A percentile compares a stretch with the other conserved stretches of the same genome.
Evolutionary conservation across 1,140 invertebrate genomes (phyloP).

Genomic region (Armadillidium nasatum): DNA sequence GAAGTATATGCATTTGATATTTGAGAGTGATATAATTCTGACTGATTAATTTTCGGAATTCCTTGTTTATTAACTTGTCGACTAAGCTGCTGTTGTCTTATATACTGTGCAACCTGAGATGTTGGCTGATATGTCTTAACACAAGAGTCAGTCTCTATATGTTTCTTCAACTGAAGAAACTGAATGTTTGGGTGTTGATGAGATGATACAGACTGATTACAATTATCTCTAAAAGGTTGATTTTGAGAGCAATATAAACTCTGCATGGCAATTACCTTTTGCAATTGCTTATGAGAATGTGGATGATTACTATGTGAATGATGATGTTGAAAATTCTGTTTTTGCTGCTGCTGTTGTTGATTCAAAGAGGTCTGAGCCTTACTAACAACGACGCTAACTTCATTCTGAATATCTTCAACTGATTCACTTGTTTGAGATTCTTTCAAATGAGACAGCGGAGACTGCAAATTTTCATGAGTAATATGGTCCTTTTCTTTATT

Average conservation of each 20-base stretch:
- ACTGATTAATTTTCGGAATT: background rate
- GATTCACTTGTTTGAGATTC: conserved; percentile 10
- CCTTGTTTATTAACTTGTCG: background rate
- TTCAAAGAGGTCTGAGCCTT: background rate
- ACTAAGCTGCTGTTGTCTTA: background rate
- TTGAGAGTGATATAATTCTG: background rate
- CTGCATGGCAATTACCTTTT: background rate
- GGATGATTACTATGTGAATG: conserved; percentile 26
- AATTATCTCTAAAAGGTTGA: background rate
- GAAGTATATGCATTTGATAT: background rate
- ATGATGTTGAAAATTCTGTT: conserved; percentile 27
- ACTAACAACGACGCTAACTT: too few relatives aligned
- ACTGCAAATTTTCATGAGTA: too few relatives aligned
- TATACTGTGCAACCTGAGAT: background rate
- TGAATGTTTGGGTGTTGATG: conserved; percentile 1
- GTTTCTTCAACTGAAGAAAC: background rate
- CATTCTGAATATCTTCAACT: conserved; percentile 14
- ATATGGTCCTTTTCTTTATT: background rate
- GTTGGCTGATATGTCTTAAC: background rate
- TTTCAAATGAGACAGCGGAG: background rate
- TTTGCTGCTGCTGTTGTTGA: conserved; percentile 21
- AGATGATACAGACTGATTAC: background rate
- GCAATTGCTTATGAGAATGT: conserved; percentile 3
- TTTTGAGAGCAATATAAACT: background rate
- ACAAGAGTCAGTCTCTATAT: background rate